Evolutionary conservation across 2,113 vertebrate species (phyloP).

Genomic region (Empidonax alnorum): DNA sequence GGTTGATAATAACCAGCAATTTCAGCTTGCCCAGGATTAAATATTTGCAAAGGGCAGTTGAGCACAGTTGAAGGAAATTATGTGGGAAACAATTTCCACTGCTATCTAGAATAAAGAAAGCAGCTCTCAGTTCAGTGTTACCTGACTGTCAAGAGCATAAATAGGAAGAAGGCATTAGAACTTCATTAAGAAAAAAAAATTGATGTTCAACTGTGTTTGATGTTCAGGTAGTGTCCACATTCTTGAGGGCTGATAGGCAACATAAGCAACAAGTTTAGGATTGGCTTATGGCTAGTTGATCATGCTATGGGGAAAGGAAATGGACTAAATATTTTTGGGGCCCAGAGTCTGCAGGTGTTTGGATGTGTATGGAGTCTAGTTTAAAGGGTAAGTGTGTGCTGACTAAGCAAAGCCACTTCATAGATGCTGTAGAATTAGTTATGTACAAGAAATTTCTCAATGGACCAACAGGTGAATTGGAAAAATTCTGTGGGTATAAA

Average conservation of each 20-base stretch:
- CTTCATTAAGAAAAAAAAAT: background rate
- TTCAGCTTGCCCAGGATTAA: background rate
- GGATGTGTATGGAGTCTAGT: background rate
- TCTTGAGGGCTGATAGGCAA: background rate
- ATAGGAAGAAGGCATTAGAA: background rate
- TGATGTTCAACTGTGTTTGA: fast-evolving
- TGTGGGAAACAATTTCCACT: background rate
- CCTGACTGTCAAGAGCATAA: background rate
- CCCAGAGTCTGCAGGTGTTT: background rate
- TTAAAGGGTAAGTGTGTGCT: background rate
- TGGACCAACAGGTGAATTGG: background rate
- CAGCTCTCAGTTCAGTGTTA: background rate
- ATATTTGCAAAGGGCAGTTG: conserved; percentile 10
- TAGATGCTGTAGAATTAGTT: background rate
- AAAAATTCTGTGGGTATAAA: background rate
- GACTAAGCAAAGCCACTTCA: background rate
- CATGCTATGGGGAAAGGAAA: background rate
- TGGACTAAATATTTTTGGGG: background rate
- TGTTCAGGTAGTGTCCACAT: background rate
- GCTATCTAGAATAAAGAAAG: background rate
- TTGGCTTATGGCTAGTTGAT: background rate
- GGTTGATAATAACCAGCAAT: conserved; percentile 9
- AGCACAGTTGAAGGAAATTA: conserved; percentile 4
- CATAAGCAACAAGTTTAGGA: background rate
- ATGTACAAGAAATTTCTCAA: background rate